Evolutionary conservation across 2,888 invertebrate species (phyloP).

Genomic region (Azorinus chamasolen): DNA sequence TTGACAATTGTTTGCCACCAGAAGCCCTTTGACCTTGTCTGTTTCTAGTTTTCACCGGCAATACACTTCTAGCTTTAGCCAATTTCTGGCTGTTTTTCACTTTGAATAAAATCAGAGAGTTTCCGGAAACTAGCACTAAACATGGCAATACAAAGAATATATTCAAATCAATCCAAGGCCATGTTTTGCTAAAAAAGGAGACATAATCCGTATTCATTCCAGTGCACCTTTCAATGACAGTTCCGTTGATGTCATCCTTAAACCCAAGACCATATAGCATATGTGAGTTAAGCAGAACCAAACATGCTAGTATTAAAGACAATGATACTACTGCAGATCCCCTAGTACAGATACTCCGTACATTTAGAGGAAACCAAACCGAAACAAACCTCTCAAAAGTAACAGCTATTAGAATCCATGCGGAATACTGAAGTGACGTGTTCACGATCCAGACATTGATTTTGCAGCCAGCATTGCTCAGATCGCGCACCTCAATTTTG

Average conservation of each 20-base stretch:
- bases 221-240: constrained; percentile 37
- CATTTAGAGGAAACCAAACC: constrained; percentile 75
- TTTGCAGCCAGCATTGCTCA: constrained; percentile 65
- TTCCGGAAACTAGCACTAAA: constrained; percentile 72
- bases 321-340: constrained; percentile 54
- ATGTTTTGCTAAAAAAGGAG: constrained; percentile 59
- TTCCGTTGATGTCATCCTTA: constrained; percentile 8
- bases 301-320: constrained; percentile 43
- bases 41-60: constrained; percentile 1
- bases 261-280: constrained; percentile 69
- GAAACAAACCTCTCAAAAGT: constrained; percentile 78
- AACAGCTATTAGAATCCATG: constrained; percentile 81
- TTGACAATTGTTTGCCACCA: constrained; percentile 63
- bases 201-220: constrained; percentile 49
- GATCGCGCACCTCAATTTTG: constrained; percentile 67
- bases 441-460: constrained; percentile 76
- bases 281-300: constrained; percentile 71
- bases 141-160: constrained; percentile 77
- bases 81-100: constrained; percentile 62
- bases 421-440: constrained; percentile 74
- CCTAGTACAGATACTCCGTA: constrained; percentile 67
- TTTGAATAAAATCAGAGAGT: constrained; percentile 72
- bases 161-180: constrained; percentile 81
- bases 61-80: constrained; percentile 26
- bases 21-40: not conserved